A percentile compares a stretch with the other conserved stretches of the same genome.
These are phyloP conservation scores for Unio pictorum DNA, from an alignment of 2,888 invertebrate genomes.

Conservation along the genomic window DNA sequence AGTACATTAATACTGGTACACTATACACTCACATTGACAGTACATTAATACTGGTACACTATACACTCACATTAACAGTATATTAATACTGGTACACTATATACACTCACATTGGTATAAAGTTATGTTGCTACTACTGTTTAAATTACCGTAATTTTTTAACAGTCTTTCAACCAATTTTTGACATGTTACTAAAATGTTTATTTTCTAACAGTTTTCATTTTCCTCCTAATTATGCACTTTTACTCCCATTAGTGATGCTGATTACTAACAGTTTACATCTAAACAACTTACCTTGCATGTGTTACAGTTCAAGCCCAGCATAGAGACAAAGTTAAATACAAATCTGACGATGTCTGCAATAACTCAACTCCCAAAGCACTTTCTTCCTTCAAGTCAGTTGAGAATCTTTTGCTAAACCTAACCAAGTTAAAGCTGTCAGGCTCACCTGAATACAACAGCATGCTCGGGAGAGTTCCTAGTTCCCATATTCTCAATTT, in stretches of 20 bases:
- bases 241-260: neutral
- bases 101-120: no score
- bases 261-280: no score
- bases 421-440: slow-evolving; percentile 32
- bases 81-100: no score
- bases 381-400: slow-evolving; percentile 58
- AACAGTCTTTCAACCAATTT: no score
- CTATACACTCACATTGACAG: no score
- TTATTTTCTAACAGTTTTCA: no score
- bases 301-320: slow-evolving; percentile 19
- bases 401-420: slow-evolving; percentile 64
- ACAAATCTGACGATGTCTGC: slow-evolving; percentile 9
- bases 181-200: no score
- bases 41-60: no score
- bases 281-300: neutral
- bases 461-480: slow-evolving; percentile 18
- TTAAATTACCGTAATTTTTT: no score
- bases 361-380: slow-evolving; percentile 31
- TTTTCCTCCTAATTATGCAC: neutral
- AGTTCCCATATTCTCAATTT: slow-evolving; percentile 44
- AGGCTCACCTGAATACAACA: slow-evolving; percentile 14
- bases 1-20: no score
- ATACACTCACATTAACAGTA: no score
- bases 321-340: slow-evolving; percentile 16
- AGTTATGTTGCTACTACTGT: no score